These are phyloP conservation scores for Pinctada fucata DNA, from an alignment of 2,888 invertebrate genomes.

Conservation along the genomic window DNA sequence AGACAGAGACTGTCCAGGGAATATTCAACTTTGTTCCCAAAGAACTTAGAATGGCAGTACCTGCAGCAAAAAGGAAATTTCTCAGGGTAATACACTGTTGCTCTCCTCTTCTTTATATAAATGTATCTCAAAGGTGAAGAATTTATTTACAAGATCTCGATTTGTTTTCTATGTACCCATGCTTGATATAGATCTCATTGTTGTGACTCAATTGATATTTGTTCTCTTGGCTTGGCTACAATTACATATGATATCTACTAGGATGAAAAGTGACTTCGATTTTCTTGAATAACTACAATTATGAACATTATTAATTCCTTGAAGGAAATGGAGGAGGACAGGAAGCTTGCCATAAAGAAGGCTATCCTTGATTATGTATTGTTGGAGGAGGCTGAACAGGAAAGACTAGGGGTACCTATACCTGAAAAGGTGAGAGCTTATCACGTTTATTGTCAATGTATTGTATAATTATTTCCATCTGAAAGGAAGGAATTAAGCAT, in stretches of 20 bases:
- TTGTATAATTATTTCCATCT: not conserved
- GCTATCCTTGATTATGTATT: conserved; percentile 84
- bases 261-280: too few species aligned
- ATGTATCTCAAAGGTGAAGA: too few species aligned
- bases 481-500: too few species aligned
- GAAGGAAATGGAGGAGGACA: conserved; percentile 81
- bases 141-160: too few species aligned
- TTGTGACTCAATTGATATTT: too few species aligned
- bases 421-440: conserved; percentile 64
- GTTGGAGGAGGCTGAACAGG: conserved; percentile 82
- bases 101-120: not conserved
- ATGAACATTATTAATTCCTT: not conserved
- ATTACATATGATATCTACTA: too few species aligned
- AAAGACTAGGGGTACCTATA: conserved; percentile 79
- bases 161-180: too few species aligned
- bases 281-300: too few species aligned
- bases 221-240: too few species aligned
- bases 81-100: conserved; percentile 61
- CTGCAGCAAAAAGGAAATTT: conserved; percentile 62
- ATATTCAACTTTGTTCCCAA: conserved; percentile 68
- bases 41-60: conserved; percentile 51
- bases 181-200: too few species aligned
- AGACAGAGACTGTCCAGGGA: conserved; percentile 62
- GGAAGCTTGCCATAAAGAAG: conserved; percentile 82
- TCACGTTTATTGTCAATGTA: not conserved